A percentile compares a stretch with the other conserved stretches of the same genome.
phyloP scores from a whole-genome alignment of 92 coral and sea anemone genomes.

The Palythoa caribaeorum region DNA sequence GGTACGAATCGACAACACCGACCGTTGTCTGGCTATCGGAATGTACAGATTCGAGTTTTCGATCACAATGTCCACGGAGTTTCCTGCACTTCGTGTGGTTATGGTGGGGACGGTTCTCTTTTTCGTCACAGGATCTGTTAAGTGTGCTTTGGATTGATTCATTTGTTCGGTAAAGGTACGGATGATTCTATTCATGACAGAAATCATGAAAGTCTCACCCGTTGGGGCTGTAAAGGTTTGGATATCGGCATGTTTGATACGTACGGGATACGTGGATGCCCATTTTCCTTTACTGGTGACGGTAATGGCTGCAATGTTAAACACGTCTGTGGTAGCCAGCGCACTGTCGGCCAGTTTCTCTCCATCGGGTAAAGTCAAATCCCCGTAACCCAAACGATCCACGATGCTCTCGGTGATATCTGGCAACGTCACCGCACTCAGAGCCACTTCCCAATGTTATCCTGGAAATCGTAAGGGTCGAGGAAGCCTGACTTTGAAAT shows the following conservation, averaged over 20 bases:
- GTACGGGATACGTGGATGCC: background rate
- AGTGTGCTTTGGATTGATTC: background rate
- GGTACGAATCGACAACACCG: background rate
- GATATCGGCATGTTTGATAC: background rate
- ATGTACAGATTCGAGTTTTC: background rate
- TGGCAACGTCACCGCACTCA: too few species aligned
- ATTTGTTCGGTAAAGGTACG: background rate
- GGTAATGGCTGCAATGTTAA: background rate
- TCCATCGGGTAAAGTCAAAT: background rate
- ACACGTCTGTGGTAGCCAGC: background rate
- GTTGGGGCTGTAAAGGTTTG: background rate
- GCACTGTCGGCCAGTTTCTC: background rate
- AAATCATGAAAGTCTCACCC: background rate
- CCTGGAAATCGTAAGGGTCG: background rate
- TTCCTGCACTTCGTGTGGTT: background rate
- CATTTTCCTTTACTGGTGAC: background rate
- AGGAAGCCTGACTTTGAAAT: too few species aligned
- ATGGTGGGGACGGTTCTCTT: background rate
- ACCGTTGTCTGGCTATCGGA: too few species aligned
- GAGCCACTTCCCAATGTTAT: slow-evolving; percentile 18
- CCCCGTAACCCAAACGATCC: too few species aligned
- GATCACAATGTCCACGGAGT: background rate
- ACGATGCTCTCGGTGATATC: too few species aligned
- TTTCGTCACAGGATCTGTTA: too few species aligned
- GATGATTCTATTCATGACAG: background rate